phyloP scores from a whole-genome alignment of 2,797 vertebrate genomes.

The Apogon talboti region DNA sequence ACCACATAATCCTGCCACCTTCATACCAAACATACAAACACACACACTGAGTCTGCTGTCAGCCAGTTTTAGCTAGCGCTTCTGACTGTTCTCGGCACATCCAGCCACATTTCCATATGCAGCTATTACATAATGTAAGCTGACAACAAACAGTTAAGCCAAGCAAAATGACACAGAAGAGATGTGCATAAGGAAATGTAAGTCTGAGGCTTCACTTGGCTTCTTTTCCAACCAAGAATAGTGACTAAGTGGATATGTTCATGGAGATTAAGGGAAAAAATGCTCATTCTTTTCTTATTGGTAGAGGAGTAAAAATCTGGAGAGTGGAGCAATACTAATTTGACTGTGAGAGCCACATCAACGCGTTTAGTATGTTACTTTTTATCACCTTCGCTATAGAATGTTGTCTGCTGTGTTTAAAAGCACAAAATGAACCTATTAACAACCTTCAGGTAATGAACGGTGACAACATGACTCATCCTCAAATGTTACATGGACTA shows the following conservation, averaged over 20 bases:
- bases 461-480: conserved; percentile 48
- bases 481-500: conserved; percentile 5
- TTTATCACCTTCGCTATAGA: conserved; percentile 1
- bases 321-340: conserved; percentile 9
- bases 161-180: neutral
- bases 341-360: conserved; percentile 16
- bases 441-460: conserved; percentile 40
- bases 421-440: conserved; percentile 20
- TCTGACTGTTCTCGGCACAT: conserved; percentile 13
- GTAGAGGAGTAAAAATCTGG: neutral
- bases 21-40: conserved; percentile 6
- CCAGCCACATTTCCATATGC: conserved; percentile 31
- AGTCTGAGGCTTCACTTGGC: neutral
- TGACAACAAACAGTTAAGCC: neutral
- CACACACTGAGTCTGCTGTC: neutral
- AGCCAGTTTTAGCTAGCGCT: conserved; percentile 5
- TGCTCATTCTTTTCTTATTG: neutral
- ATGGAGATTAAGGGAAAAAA: neutral
- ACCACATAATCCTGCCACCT: conserved; percentile 7
- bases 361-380: neutral
- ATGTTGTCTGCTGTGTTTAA: conserved; percentile 5
- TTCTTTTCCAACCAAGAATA: conserved; percentile 5
- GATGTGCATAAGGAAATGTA: conserved; percentile 6
- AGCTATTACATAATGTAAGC: conserved; percentile 27
- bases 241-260: conserved; percentile 10